phyloP scores from a whole-genome alignment of 2,888 invertebrate species.

The Liopterus haemorrhoidalis region DNA sequence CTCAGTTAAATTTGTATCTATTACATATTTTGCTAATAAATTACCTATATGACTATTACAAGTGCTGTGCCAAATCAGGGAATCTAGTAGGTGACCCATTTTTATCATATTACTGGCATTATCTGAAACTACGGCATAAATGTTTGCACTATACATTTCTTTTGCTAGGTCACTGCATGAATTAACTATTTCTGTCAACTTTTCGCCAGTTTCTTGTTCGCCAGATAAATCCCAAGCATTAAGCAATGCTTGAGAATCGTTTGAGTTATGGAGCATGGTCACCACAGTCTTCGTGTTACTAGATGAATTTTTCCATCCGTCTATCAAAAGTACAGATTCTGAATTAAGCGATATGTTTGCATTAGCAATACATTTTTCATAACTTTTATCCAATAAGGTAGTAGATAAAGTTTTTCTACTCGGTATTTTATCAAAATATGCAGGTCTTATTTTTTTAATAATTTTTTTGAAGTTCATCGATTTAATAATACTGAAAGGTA shows the following conservation, averaged over 20 bases:
- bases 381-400: constrained; percentile 4
- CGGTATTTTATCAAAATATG: neutral
- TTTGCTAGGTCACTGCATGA: constrained; percentile 25
- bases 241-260: constrained; percentile 21
- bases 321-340: constrained; percentile 1
- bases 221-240: constrained; percentile 27
- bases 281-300: constrained; percentile 21
- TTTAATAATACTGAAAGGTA: no score
- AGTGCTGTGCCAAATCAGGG: constrained; percentile 28
- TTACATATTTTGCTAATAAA: constrained; percentile 30
- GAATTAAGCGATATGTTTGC: neutral
- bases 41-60: constrained; percentile 32
- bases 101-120: constrained; percentile 32
- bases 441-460: neutral
- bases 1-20: constrained; percentile 22
- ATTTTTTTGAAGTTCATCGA: constrained; percentile 2
- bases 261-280: constrained; percentile 17
- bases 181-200: constrained; percentile 23
- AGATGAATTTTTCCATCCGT: constrained; percentile 25
- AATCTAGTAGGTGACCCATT: constrained; percentile 27
- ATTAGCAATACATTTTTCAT: constrained; percentile 7
- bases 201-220: constrained; percentile 21
- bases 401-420: neutral
- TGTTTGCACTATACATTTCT: constrained; percentile 19
- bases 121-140: constrained; percentile 32